Evolutionary conservation across 2,888 invertebrate genomes (phyloP).

Genomic region (Eupithecia exiguata): DNA sequence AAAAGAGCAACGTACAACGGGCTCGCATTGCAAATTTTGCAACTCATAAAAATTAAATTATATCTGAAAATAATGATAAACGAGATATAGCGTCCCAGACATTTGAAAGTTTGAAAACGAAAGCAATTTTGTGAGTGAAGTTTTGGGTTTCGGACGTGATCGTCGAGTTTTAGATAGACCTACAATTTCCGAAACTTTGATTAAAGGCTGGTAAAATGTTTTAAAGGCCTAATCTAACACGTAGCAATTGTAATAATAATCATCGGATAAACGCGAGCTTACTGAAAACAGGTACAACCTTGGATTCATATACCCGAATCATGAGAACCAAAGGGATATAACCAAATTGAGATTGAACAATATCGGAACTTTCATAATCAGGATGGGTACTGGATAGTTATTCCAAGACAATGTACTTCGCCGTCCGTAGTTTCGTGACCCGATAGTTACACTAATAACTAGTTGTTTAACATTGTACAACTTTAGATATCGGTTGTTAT

Average conservation of each 20-base stretch:
- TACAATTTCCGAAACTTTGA: slow-evolving; percentile 17
- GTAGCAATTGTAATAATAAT: not conserved
- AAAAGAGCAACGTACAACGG: not conserved
- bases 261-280: not conserved
- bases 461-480: not conserved
- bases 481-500: slow-evolving; percentile 5
- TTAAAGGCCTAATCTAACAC: not conserved
- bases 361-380: slow-evolving; percentile 9
- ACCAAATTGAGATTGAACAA: slow-evolving; percentile 14
- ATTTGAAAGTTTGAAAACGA: slow-evolving; percentile 17
- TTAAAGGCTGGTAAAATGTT: not conserved
- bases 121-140: slow-evolving; percentile 18
- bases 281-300: not conserved
- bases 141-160: slow-evolving; percentile 19
- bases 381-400: slow-evolving; percentile 3
- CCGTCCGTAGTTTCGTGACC: not conserved
- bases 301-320: slow-evolving; percentile 2
- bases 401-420: slow-evolving; percentile 13
- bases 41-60: not conserved
- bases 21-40: slow-evolving; percentile 4
- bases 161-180: slow-evolving; percentile 16
- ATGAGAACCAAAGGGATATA: not conserved
- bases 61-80: slow-evolving; percentile 12
- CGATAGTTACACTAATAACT: slow-evolving; percentile 1
- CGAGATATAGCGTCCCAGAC: slow-evolving; percentile 8